These are phyloP conservation scores for Neotragus pygmaeus DNA, from an alignment of 2,113 vertebrate genomes.

Conservation along the genomic window DNA sequence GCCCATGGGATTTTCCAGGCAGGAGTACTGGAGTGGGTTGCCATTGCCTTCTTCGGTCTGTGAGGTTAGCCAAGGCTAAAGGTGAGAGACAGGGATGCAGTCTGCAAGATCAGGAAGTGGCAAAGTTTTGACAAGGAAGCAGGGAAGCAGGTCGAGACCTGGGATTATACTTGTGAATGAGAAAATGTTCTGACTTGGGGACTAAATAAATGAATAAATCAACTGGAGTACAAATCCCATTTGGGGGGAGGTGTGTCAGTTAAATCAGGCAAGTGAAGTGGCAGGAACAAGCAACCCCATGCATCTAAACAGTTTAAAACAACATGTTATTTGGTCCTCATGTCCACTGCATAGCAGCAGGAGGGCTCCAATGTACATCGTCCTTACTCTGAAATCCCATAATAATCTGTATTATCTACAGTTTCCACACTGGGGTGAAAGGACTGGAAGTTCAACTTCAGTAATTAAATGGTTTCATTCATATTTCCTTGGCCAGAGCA, in stretches of 20 bases:
- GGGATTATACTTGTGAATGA: neutral
- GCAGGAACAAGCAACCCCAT: neutral
- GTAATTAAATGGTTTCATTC: neutral
- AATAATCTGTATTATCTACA: neutral
- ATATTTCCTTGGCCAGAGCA: neutral
- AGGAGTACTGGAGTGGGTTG: no score
- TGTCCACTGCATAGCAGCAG: neutral
- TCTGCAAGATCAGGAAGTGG: neutral
- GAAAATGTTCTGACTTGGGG: neutral
- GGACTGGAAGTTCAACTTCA: no score
- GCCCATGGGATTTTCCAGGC: no score
- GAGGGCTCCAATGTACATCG: neutral
- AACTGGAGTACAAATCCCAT: neutral
- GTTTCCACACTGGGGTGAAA: neutral
- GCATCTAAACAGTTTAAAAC: neutral
- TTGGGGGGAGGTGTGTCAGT: neutral
- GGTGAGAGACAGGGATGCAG: neutral
- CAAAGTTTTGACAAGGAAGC: neutral
- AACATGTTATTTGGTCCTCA: neutral
- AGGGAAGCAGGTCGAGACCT: neutral
- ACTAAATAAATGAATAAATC: neutral
- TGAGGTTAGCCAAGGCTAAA: neutral
- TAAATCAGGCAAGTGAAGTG: neutral
- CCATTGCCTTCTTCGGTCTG: neutral
- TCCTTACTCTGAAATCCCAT: neutral